Evolutionary conservation across 2,888 invertebrate species (phyloP).

Genomic region (Netelia inedita): DNA sequence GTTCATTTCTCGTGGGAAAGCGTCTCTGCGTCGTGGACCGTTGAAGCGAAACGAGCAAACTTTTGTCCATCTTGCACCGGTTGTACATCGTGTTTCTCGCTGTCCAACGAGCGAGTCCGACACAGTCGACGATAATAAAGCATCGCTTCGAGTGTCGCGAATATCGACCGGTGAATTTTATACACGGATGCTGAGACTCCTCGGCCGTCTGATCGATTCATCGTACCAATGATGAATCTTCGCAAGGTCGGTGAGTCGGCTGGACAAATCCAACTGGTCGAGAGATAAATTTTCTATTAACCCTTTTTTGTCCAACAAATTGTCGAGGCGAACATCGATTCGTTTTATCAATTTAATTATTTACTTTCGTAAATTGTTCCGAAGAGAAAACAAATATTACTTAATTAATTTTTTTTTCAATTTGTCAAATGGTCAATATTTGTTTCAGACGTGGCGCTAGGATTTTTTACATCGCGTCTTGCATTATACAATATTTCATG

Average conservation of each 20-base stretch:
- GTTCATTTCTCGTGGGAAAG: slow-evolving; percentile 81
- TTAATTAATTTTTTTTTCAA: too few relatives aligned
- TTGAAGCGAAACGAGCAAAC: slow-evolving; percentile 67
- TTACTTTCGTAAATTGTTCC: too few relatives aligned
- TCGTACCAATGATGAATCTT: slow-evolving; percentile 69
- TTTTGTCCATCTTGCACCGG: slow-evolving; percentile 39
- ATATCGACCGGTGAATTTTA: slow-evolving; percentile 30
- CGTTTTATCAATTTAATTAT: too few relatives aligned
- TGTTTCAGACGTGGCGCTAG: too few relatives aligned
- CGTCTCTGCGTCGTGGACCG: slow-evolving; percentile 65
- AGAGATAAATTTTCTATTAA: not conserved
- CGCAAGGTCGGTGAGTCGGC: slow-evolving; percentile 67
- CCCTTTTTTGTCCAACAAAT: too few relatives aligned
- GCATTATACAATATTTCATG: too few relatives aligned
- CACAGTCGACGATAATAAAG: not conserved
- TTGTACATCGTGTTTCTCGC: slow-evolving; percentile 32
- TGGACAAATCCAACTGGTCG: not conserved
- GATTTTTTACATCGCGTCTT: too few relatives aligned
- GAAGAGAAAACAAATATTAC: not conserved
- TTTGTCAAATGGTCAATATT: too few relatives aligned
- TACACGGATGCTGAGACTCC: slow-evolving; percentile 27
- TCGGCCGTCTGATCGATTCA: not conserved
- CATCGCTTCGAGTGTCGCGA: slow-evolving; percentile 30
- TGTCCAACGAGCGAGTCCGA: not conserved
- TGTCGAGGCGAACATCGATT: too few relatives aligned